Evolutionary conservation across 2,888 invertebrate genomes (phyloP).

Genomic region (Troides helena): DNA sequence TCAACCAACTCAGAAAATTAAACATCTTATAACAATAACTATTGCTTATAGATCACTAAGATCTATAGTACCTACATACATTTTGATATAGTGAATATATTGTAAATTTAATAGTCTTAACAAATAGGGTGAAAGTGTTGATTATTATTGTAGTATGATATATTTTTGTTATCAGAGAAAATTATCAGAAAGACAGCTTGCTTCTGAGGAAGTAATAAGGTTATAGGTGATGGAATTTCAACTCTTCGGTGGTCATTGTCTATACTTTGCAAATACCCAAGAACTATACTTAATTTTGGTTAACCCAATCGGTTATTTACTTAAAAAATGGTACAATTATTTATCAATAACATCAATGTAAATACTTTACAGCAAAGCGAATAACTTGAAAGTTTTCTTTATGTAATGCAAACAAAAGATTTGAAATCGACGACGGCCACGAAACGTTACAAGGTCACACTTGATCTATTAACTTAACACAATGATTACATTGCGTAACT

Average conservation of each 20-base stretch:
- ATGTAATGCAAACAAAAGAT: slow-evolving; percentile 41
- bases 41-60: too few relatives aligned
- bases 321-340: background rate
- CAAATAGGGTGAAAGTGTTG: too few relatives aligned
- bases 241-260: too few relatives aligned
- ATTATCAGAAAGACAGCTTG: too few relatives aligned
- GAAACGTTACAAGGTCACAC: slow-evolving; percentile 62
- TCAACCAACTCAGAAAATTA: background rate
- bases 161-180: too few relatives aligned
- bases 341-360: background rate
- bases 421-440: slow-evolving; percentile 58
- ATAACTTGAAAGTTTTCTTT: slow-evolving; percentile 31
- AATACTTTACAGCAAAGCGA: slow-evolving; percentile 11
- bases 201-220: too few relatives aligned
- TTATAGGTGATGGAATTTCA: too few relatives aligned
- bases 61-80: too few relatives aligned
- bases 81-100: too few relatives aligned
- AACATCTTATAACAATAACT: background rate
- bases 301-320: background rate
- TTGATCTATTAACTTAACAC: slow-evolving; percentile 35
- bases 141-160: too few relatives aligned
- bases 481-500: background rate
- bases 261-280: too few relatives aligned
- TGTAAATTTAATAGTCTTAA: too few relatives aligned
- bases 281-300: background rate